phyloP scores from a whole-genome alignment of 2,797 vertebrate genomes.

The Anolis apletophallus region DNA sequence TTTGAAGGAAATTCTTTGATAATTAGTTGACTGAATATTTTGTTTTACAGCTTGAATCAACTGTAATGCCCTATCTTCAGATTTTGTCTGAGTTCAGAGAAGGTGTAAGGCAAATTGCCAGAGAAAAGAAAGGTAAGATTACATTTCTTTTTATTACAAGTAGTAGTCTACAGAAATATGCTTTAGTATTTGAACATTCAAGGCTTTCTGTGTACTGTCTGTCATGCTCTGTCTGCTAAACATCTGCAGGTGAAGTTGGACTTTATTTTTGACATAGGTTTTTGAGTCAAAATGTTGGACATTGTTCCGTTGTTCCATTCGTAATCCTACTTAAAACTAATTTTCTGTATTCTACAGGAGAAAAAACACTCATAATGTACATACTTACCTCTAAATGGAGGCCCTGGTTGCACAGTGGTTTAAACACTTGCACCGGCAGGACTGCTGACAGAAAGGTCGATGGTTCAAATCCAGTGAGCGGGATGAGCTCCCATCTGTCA shows the following conservation, averaged over 20 bases:
- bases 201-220: not conserved
- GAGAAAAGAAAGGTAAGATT: conserved; percentile 88
- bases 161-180: not conserved
- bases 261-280: not conserved
- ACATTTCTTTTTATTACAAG: conserved; percentile 11
- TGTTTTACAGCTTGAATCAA: conserved; percentile 86
- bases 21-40: conserved; percentile 52
- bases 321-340: not conserved
- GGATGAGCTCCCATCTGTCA: no score
- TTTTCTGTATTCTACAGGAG: not conserved
- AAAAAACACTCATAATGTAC: not conserved
- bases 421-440: no score
- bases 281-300: not conserved
- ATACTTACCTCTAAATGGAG: not conserved
- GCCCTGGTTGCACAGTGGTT: no score
- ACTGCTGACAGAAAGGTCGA: no score
- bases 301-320: not conserved
- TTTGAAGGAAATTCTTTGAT: not conserved
- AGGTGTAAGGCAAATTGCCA: conserved; percentile 88
- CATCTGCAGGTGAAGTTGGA: not conserved
- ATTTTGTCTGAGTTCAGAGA: conserved; percentile 94
- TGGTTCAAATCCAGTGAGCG: no score
- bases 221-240: not conserved
- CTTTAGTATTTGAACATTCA: not conserved
- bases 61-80: conserved; percentile 92